phyloP scores from a whole-genome alignment of 2,888 invertebrate species.

The Ctena decussata region DNA sequence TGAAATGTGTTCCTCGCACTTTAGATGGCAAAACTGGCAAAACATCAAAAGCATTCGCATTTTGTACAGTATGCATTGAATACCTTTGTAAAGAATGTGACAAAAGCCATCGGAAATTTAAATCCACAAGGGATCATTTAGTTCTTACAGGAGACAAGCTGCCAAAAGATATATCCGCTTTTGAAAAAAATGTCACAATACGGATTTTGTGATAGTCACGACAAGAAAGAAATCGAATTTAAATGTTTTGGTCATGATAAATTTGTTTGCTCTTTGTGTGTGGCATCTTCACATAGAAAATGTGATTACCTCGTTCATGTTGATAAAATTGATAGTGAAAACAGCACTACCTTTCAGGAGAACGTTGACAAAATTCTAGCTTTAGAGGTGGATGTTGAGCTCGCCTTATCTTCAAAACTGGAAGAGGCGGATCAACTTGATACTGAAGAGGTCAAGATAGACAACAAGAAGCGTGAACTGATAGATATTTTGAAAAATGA shows the following conservation, averaged over 20 bases:
- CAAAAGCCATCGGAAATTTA: constrained; percentile 34
- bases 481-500: not conserved
- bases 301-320: too few species aligned
- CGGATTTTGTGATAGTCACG: not conserved
- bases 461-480: not conserved
- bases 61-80: constrained; percentile 41
- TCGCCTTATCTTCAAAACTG: not conserved
- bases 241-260: not conserved
- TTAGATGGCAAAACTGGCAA: constrained; percentile 17
- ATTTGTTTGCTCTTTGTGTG: not conserved
- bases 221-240: not conserved
- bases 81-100: constrained; percentile 40
- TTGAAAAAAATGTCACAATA: not conserved
- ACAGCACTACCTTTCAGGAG: too few species aligned
- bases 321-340: too few species aligned
- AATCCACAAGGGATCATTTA: constrained; percentile 29
- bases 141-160: constrained; percentile 18
- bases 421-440: not conserved
- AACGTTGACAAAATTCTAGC: not conserved
- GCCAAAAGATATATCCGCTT: constrained; percentile 16
- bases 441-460: not conserved
- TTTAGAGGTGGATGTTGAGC: not conserved
- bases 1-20: constrained; percentile 28
- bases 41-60: constrained; percentile 4
- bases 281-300: not conserved